Base-by-base conservation (phyloP, 2,797 vertebrate species). In the Falco cherrug region DNA sequence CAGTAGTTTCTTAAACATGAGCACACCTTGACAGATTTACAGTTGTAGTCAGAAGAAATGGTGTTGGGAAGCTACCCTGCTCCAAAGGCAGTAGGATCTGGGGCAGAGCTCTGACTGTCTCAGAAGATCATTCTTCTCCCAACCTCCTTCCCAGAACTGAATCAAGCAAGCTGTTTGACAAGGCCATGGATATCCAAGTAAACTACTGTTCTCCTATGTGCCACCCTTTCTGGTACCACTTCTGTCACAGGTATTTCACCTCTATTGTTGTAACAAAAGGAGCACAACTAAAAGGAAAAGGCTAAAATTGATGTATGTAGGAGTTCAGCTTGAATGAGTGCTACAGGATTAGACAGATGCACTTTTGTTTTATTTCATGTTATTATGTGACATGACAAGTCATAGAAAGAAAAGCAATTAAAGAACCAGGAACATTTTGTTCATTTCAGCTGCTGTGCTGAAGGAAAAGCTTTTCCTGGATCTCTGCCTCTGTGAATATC, bases 381-480 rank as follows among this genome's bases (percentile, higher is more conserved):
- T 81, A 85, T 53, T 87, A 78, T 88, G 70, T 86, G 89, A 86
- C 61, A 84, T 10, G 39, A 43, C 69, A 94, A 89, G 64, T 61
- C 64, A 80, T 6, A 91, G 60, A 92, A 96, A 92, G 64, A 90
- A 96, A 93, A 75, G 82, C 73, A 95, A 86, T 90, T 92, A 93
- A 91, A 93, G 89, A 95, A 94, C 56, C 29, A 91, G 71, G 92
- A 93, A 95, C 94, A 93, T 94, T 96, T 91, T 94, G 82, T 95
- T 96, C 84, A 76, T 86, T 93, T 95, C 79, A 84, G 33, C 41
- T 86, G 11, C 48, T 83, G 73, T 59, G 77, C 41, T 86, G 61
- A 84, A 90, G 79, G 25, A 89, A 89, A 95, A 65, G 7, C 71
- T 96, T 93, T 75, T 91, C 59, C 73, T 90, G 96, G 82, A 93